Evolutionary conservation across 2,888 invertebrate species (phyloP).

Genomic region (Clepsis dumicolana): DNA sequence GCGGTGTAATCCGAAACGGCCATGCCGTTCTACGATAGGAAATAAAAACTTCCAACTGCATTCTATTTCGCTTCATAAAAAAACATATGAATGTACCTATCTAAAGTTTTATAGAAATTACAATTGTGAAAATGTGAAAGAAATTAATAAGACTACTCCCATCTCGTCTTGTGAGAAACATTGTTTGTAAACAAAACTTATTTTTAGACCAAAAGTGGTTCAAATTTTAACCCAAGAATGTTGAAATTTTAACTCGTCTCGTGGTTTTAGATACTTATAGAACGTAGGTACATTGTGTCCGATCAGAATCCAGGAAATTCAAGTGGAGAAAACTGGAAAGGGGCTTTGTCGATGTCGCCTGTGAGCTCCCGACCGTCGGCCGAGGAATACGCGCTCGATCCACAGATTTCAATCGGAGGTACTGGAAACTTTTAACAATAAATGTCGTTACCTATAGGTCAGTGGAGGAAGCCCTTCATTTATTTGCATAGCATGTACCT

Average conservation of each 20-base stretch:
- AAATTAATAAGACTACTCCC: neutral
- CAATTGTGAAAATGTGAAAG: neutral
- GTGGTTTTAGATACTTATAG: neutral
- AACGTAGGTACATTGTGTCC: neutral
- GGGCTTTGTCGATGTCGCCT: neutral
- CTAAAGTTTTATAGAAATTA: constrained; percentile 2
- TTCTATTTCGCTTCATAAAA: constrained; percentile 5
- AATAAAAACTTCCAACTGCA: constrained; percentile 15
- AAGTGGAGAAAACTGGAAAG: neutral
- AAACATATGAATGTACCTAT: no score
- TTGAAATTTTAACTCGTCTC: neutral
- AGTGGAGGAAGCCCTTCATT: no score
- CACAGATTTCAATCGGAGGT: neutral
- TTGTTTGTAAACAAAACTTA: constrained; percentile 14
- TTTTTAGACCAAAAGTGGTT: constrained; percentile 12
- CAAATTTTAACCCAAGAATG: constrained; percentile 10
- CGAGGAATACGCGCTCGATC: neutral
- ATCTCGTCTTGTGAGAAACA: neutral
- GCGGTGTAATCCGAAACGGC: constrained; percentile 46
- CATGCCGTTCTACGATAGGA: constrained; percentile 34
- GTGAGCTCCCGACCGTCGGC: neutral
- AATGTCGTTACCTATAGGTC: no score
- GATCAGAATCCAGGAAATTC: constrained; percentile 6
- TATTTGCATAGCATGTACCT: no score
- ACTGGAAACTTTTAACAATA: neutral